Evolutionary conservation across 2,113 vertebrate species (phyloP).

Genomic region (Phrynosoma platyrhinos): DNA sequence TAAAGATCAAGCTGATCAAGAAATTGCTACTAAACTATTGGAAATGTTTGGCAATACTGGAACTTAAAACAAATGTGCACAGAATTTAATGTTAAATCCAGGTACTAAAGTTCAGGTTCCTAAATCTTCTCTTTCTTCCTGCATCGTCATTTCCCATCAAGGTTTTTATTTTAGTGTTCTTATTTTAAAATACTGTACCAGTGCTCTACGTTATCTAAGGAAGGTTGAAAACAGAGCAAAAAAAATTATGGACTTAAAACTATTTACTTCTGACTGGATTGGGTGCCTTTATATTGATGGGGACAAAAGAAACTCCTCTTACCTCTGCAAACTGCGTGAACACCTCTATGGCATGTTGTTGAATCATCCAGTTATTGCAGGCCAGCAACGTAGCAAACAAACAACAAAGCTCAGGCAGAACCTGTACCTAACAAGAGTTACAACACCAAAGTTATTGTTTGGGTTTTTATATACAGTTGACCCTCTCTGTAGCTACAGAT

Average conservation of each 20-base stretch:
- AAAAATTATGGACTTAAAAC: not conserved
- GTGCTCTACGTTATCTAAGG: not conserved
- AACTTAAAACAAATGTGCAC: not conserved
- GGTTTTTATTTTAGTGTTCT: not conserved
- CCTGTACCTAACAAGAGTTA: constrained; percentile 77
- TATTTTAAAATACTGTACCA: not conserved
- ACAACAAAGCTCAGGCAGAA: constrained; percentile 82
- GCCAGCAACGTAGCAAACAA: constrained; percentile 85
- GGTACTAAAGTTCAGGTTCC: too few relatives aligned
- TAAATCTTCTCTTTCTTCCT: not conserved
- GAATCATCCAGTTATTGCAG: constrained; percentile 83
- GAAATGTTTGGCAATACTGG: not conserved
- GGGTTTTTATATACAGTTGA: not conserved
- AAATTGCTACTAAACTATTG: not conserved
- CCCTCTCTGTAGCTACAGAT: too few relatives aligned
- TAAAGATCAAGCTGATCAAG: not conserved
- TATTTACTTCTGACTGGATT: not conserved
- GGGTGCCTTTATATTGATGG: not conserved
- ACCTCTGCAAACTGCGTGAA: constrained; percentile 95
- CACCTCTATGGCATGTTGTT: constrained; percentile 89
- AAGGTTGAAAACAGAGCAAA: not conserved
- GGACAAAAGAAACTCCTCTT: constrained; percentile 18
- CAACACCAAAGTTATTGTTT: not conserved
- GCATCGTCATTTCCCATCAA: not conserved
- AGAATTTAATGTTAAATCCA: too few relatives aligned